Evolutionary conservation across 1,140 invertebrate genomes (phyloP).

Genomic region (Tetragonula clypearis): DNA sequence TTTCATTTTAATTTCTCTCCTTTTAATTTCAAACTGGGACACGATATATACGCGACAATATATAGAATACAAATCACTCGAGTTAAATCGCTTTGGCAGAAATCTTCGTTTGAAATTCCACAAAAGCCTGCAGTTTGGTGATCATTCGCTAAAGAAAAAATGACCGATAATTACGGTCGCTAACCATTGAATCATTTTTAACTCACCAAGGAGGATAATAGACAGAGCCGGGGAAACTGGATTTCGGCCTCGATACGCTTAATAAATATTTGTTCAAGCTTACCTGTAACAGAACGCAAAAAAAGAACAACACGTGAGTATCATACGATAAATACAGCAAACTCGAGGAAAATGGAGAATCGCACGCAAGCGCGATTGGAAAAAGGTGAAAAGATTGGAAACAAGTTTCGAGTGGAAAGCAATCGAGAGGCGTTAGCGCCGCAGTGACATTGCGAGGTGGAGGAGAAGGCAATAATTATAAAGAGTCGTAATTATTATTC

Average conservation of each 20-base stretch:
- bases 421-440: conserved; percentile 9
- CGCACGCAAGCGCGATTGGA: conserved; percentile 10
- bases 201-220: background rate
- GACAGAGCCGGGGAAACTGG: too few species aligned
- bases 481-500: conserved; percentile 46
- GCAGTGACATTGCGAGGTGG: background rate
- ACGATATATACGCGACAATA: too few species aligned
- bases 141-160: too few species aligned
- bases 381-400: conserved; percentile 24
- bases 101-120: too few species aligned
- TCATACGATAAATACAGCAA: background rate
- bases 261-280: background rate
- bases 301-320: background rate
- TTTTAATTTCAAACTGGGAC: too few species aligned
- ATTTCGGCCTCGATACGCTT: background rate
- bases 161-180: too few species aligned
- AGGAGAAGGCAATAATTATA: conserved; percentile 43
- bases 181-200: too few species aligned
- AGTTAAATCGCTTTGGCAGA: too few species aligned
- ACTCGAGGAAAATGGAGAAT: conserved; percentile 23
- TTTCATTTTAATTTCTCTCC: too few species aligned
- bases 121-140: too few species aligned
- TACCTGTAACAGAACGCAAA: background rate
- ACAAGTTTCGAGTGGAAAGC: conserved; percentile 20
- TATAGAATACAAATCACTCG: too few species aligned